Conservation (phyloP, 2,113 vertebrate species). For the Fregata magnificens region DNA sequence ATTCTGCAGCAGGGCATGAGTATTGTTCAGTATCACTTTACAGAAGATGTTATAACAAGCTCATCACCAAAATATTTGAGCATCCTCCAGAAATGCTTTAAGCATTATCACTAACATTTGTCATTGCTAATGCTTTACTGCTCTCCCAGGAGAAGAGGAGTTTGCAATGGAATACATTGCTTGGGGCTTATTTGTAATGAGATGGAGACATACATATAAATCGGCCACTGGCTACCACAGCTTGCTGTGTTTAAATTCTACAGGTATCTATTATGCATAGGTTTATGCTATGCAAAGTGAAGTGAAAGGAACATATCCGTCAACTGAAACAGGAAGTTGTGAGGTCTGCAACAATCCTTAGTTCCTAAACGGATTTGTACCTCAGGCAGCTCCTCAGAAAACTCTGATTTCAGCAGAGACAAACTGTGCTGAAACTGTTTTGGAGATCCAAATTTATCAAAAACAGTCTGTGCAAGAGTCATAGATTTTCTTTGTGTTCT, state of each 20-base stretch:
- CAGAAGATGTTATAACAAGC: constrained; percentile 26
- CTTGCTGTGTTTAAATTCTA: neutral
- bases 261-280: neutral
- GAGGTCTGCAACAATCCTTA: neutral
- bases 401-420: neutral
- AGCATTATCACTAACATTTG: constrained; percentile 34
- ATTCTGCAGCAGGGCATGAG: constrained; percentile 42
- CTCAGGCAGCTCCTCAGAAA: neutral
- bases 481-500: neutral
- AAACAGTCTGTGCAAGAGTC: neutral
- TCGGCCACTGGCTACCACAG: neutral
- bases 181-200: neutral
- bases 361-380: neutral
- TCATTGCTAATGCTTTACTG: neutral
- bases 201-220: neutral
- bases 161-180: neutral
- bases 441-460: neutral
- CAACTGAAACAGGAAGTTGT: neutral
- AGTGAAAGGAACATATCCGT: neutral
- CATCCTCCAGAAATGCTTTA: constrained; percentile 35
- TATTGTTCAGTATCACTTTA: constrained; percentile 56
- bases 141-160: neutral
- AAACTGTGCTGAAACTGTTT: neutral
- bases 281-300: neutral
- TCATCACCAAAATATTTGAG: constrained; percentile 62